Evolutionary conservation across 1,140 invertebrate genomes (phyloP), one percentile per base, ranked within the genome.

Genomic region (Meloidogyne floridensis): DNA sequence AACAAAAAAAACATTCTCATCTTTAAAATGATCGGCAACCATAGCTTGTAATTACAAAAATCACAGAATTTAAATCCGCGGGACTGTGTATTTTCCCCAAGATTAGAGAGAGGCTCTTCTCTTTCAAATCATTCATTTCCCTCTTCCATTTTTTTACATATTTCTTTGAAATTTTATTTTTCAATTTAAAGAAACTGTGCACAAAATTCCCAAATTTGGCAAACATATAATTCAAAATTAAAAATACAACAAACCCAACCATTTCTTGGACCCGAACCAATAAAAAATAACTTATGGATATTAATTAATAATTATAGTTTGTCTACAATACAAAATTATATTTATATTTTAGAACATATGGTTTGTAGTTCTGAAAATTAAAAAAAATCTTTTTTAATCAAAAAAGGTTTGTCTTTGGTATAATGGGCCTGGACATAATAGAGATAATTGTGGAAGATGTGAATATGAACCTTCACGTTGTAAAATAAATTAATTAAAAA

Each of bases 391-490:
- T 65, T 65, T 65, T 65, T 15, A 32, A 32, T 32, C 4, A 59
- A 59, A 15, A 65, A 65, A 65, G 59, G n/a, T 79, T 13, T 79
- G 77, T 10, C 65, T 69, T 20, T 79, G 77, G 77, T 79, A 69
- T 47, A 51, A 51, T 43, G 77, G 77, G n/a, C 77, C 77, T 11
- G 77, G 65, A 69, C 77, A 79, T 43, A 72, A 79, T 51, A 54
- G 59, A 7, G 11, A 42, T 43, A 10, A 43, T 11, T 79, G 77
- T 72, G 77, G 77, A 72, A 54, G 77, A 18, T 79, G 77, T 20
- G 77, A 79, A n/a, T 79, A 79, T 47, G 77, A 79, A 53, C 56
- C 54, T 13, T 71, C 77, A 43, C 77, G 72, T 43, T 79, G 77
- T 51, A 32, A 32, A 32, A 32, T 69, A 32, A 70, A 15, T 59